phyloP scores from a whole-genome alignment of 1,140 invertebrate species.

The Chironomus striatipennis region DNA sequence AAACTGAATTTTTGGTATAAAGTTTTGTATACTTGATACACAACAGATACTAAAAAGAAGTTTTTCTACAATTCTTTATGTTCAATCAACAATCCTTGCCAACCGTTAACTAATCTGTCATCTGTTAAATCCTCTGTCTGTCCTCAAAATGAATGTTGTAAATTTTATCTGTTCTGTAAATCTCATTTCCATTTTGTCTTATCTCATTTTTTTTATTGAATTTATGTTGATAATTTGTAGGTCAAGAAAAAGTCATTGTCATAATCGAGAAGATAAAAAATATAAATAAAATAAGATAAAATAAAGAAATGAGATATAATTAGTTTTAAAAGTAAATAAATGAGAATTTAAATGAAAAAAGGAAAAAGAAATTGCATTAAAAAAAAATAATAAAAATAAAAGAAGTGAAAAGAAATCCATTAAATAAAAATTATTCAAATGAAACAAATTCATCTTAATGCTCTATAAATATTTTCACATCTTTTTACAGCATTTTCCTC shows the following conservation, averaged over 20 bases:
- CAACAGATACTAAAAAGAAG: no score
- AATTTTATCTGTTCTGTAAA: no score
- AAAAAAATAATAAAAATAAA: slow-evolving; percentile 2
- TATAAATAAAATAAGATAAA: no score
- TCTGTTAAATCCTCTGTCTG: no score
- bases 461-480: background rate
- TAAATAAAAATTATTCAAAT: slow-evolving; percentile 24
- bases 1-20: no score
- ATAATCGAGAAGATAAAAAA: background rate
- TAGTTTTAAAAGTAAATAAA: slow-evolving; percentile 19
- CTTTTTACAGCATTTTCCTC: background rate
- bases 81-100: no score
- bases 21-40: no score
- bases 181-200: no score
- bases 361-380: background rate
- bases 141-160: no score
- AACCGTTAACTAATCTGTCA: no score
- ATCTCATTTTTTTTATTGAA: no score
- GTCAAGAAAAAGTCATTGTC: slow-evolving; percentile 7
- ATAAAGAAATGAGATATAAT: background rate
- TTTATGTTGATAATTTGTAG: background rate
- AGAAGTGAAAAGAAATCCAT: slow-evolving; percentile 1
- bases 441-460: background rate
- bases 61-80: no score
- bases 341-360: background rate